A percentile compares a stretch with the other conserved stretches of the same genome.
phyloP scores from a whole-genome alignment of 2,888 invertebrate species.

The Lithophane socia region DNA sequence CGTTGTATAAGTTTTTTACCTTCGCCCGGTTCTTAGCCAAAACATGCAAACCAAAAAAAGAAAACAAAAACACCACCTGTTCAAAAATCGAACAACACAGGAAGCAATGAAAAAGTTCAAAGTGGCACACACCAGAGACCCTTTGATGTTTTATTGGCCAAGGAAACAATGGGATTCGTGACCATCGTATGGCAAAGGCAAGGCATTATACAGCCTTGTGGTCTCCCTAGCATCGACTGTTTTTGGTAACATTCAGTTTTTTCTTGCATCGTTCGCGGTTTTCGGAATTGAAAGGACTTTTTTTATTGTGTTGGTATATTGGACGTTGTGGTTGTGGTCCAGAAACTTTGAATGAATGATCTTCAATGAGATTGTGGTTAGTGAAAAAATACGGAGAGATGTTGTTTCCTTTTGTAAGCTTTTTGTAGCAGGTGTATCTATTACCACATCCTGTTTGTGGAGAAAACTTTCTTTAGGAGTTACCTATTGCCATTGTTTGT shows the following conservation, averaged over 20 bases:
- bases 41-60: constrained; percentile 21
- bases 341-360: constrained; percentile 42
- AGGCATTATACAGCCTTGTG: constrained; percentile 67
- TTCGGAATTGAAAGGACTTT: constrained; percentile 51
- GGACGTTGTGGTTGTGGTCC: constrained; percentile 32
- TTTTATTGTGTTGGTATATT: constrained; percentile 39
- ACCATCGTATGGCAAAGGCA: constrained; percentile 66
- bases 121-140: constrained; percentile 61
- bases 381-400: constrained; percentile 40
- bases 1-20: neutral
- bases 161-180: constrained; percentile 80
- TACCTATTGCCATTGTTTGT: constrained; percentile 6
- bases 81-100: constrained; percentile 59
- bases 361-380: constrained; percentile 45
- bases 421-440: constrained; percentile 9
- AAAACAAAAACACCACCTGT: constrained; percentile 53
- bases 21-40: constrained; percentile 20
- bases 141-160: constrained; percentile 79
- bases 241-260: constrained; percentile 66
- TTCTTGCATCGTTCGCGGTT: constrained; percentile 53
- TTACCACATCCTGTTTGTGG: constrained; percentile 48
- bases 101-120: constrained; percentile 65
- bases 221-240: constrained; percentile 56
- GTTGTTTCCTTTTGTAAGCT: constrained; percentile 29
- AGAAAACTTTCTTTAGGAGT: constrained; percentile 16